Evolutionary conservation across 2,113 vertebrate species (phyloP).

Genomic region (Tachuris rubrigastra): DNA sequence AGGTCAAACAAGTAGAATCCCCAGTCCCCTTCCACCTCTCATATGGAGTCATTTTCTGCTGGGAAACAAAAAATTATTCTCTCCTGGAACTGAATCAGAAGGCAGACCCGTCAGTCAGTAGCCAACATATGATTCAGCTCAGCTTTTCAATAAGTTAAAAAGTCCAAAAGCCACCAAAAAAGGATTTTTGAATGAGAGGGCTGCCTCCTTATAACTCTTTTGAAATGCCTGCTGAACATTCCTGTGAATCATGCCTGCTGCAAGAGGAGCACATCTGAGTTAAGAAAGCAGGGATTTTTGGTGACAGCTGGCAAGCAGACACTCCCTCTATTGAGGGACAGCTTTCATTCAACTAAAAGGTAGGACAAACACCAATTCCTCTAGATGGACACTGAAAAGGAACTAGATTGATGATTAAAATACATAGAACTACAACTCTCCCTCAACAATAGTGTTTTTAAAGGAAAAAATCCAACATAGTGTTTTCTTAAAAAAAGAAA

Average conservation of each 20-base stretch:
- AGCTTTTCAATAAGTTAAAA: constrained; percentile 62
- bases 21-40: constrained; percentile 59
- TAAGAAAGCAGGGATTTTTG: constrained; percentile 43
- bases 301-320: constrained; percentile 63
- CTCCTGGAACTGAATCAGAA: constrained; percentile 74
- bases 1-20: constrained; percentile 61
- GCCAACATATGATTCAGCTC: constrained; percentile 74
- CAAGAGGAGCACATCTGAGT: constrained; percentile 39
- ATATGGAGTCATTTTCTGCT: constrained; percentile 54
- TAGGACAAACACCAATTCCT: constrained; percentile 63
- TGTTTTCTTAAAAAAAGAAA: not conserved
- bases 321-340: constrained; percentile 47
- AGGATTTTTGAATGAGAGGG: constrained; percentile 37
- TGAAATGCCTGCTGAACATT: constrained; percentile 31
- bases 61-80: constrained; percentile 73
- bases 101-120: constrained; percentile 67
- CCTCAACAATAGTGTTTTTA: not conserved
- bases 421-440: not conserved
- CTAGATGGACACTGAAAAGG: not conserved
- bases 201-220: constrained; percentile 4
- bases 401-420: not conserved
- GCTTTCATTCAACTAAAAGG: constrained; percentile 68
- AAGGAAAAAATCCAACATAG: not conserved
- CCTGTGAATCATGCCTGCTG: constrained; percentile 37
- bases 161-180: constrained; percentile 65